Base-by-base conservation (phyloP, 2,888 invertebrate genomes). In the Tetanocera ferruginea region DNA sequence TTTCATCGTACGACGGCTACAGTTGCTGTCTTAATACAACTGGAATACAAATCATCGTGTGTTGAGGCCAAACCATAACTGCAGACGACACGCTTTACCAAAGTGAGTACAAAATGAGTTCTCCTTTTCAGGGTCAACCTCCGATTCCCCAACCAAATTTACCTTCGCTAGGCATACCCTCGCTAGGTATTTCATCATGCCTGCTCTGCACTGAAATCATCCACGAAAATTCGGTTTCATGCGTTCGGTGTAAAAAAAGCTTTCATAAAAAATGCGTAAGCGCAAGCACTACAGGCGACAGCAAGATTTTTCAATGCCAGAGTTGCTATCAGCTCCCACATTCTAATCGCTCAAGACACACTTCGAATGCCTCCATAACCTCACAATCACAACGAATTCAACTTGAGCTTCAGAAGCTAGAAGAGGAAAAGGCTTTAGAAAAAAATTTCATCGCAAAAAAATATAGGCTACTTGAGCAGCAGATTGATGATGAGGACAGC, bases 371-470 rank as follows among this genome's bases (percentile, higher is more conserved):
- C 19, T n/a, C 17, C 17, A 3, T 2, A 57, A n/a, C 57, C 57
- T 17, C 2, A 57, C 57, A 57, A 57, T 57, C 19, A n/a, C 57
- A 57, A 57, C 57, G 57, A 57, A 57, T 5, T 6, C 8, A 11
- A 23, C 57, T 57, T n/a, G 57, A 17, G 57, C 57, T 57, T 17
- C 57, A n/a, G 4, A 57, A 23, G 57, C n/a, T 57, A n/a, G 57
- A 57, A 57, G 57, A 57, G 0, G 57, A 57, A 57, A 57, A 57
- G 19, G 57, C 57, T 19, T 57, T n/a, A 57, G 57, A 57, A 19
- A 57, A 57, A 57, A n/a, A 57, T 11, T 57, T 57, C 23, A 19
- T 57, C n/a, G n/a, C n/a, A n/a, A 57, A n/a, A n/a, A 57, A 57
- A 57, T 57, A 57, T n/a, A n/a, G 8, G 23, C 19, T 57, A 8